These are phyloP conservation scores for Phragmatobia fuliginosa DNA, from an alignment of 2,888 invertebrate genomes.

Conservation along the genomic window DNA sequence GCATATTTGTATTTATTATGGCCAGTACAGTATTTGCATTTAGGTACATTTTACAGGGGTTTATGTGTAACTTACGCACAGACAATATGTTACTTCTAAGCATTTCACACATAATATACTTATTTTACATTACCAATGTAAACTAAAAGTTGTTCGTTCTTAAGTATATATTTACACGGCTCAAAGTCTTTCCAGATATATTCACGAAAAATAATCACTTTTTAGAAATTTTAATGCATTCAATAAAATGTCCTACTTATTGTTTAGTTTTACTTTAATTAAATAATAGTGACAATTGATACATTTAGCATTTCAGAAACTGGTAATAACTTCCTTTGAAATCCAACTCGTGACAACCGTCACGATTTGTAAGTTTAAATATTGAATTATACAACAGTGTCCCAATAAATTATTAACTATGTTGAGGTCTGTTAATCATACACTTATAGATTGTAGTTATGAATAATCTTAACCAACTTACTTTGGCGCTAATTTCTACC, in stretches of 20 bases:
- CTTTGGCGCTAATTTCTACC: conserved; percentile 39
- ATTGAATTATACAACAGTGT: conserved; percentile 47
- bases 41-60: neutral
- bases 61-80: neutral
- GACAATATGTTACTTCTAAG: neutral
- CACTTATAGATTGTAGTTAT: conserved; percentile 23
- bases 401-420: conserved; percentile 47
- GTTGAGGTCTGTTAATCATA: conserved; percentile 31
- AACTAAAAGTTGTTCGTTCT: neutral
- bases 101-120: neutral
- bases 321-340: conserved; percentile 45
- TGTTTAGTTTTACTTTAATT: neutral
- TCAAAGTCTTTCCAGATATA: neutral
- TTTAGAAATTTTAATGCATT: neutral
- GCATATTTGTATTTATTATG: neutral
- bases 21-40: neutral
- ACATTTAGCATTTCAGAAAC: conserved; percentile 36
- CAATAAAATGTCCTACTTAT: neutral
- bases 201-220: neutral
- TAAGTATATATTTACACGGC: neutral
- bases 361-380: conserved; percentile 61
- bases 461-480: conserved; percentile 15
- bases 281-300: conserved; percentile 8
- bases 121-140: neutral
- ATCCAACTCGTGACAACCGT: conserved; percentile 55